Evolutionary conservation across 2,113 vertebrate genomes (phyloP).

Genomic region (Dolichotis patagonum): DNA sequence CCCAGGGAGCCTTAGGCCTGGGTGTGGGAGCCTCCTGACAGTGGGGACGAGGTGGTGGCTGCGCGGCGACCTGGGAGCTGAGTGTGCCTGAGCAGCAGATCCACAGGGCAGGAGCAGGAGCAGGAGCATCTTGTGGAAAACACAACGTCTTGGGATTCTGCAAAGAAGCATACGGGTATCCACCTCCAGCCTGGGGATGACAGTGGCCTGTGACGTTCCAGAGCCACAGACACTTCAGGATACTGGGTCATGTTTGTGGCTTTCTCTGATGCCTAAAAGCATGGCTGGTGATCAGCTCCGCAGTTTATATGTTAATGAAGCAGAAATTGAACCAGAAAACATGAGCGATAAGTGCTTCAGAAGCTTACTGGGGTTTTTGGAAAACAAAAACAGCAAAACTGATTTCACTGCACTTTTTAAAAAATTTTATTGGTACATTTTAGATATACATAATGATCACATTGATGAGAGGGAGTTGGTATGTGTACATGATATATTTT

Average conservation of each 20-base stretch:
- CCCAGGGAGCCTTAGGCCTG: too few species aligned
- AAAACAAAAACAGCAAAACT: constrained; percentile 59
- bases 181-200: not conserved
- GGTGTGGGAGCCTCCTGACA: not conserved
- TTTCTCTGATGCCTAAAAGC: constrained; percentile 63
- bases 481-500: too few species aligned
- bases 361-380: constrained; percentile 42
- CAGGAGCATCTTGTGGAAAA: not conserved
- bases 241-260: constrained; percentile 45
- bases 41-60: too few species aligned
- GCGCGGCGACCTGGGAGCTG: not conserved
- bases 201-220: not conserved
- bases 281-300: constrained; percentile 11
- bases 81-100: not conserved
- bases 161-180: not conserved
- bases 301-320: constrained; percentile 43
- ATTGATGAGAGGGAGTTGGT: too few species aligned
- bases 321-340: constrained; percentile 52
- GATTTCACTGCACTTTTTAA: not conserved
- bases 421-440: too few species aligned
- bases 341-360: constrained; percentile 68
- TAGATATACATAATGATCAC: too few species aligned
- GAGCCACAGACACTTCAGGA: not conserved
- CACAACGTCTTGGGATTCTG: not conserved
- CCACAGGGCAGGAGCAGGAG: too few species aligned